Base-by-base conservation (phyloP, 2,888 invertebrate species). In the Theodoxus fluviatilis region DNA sequence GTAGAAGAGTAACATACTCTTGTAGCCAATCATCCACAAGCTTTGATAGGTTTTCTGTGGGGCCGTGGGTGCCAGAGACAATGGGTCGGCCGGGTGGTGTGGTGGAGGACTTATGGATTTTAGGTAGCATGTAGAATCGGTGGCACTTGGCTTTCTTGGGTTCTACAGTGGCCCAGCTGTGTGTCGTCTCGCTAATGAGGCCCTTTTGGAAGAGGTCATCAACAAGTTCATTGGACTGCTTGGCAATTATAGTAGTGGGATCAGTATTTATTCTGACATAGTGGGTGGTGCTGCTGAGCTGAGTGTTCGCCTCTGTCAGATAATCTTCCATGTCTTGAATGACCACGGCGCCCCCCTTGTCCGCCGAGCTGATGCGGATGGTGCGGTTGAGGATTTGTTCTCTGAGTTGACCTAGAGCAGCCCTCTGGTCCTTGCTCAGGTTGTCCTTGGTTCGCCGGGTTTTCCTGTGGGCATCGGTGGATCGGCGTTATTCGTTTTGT, bases 11-110 rank as follows among this genome's bases (percentile, higher is more conserved):
- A 1, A n/a, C 22, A 15, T 63, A 15, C 12, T 3, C 22, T 15
- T 63, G 38, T 6, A 63, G 38, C 63, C 63, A 37, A 22, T 2
- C 0, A 15, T 37, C 63, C 63, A 63, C 22, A 3, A 63, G 7
- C 63, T 63, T 63, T 22, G 63, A 63, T 6, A 63, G 1, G 4
- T 37, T 37, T 15, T 63, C 38, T 3, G 38, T 63, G 7, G 38
- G 63, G 3, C 63, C 63, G 25, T 63, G 3, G 22, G 38, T 15
- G 6, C 63, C 35, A 12, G 38, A 63, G 12, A 9, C 63, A 37
- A 63, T 38, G n/a, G 63, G 38, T 28, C 63, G 63, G 3, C 63
- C 38, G 6, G 38, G 63, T n/a, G 63, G 63, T 0, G 37, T 63
- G 1, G 22, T 4, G 37, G 4, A 33, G 1, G n/a, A 38, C 63